Conservation (phyloP, 2,797 vertebrate species). For the Pogoniulus pusillus region DNA sequence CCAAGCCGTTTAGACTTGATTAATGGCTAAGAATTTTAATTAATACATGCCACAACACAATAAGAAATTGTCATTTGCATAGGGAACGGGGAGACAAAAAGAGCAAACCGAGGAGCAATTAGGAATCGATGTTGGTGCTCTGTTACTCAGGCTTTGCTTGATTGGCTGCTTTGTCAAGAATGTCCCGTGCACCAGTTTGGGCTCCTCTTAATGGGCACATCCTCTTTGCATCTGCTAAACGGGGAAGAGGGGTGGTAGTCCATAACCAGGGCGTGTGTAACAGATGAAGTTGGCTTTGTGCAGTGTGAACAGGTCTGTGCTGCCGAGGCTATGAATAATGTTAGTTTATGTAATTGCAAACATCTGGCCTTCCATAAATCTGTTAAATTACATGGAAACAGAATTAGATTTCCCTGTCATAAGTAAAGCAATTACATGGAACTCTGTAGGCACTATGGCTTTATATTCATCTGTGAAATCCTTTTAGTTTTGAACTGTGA, state of each 20-base stretch:
- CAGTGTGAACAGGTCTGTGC: conserved; percentile 74
- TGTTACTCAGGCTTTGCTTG: conserved; percentile 27
- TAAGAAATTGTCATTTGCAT: conserved; percentile 45
- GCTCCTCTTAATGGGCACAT: conserved; percentile 21
- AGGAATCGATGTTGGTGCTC: conserved; percentile 1
- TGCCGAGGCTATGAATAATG: conserved; percentile 78
- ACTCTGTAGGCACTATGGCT: conserved; percentile 66
- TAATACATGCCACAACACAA: conserved; percentile 51
- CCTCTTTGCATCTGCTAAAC: conserved; percentile 57
- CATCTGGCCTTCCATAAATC: conserved; percentile 84
- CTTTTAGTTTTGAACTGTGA: conserved; percentile 48
- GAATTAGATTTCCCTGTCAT: conserved; percentile 76
- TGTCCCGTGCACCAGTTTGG: conserved; percentile 27
- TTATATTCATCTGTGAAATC: conserved; percentile 67
- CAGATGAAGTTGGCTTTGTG: conserved; percentile 75
- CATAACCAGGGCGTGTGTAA: conserved; percentile 58
- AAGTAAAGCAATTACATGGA: conserved; percentile 78
- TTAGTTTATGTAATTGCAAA: conserved; percentile 79
- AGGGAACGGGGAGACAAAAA: conserved; percentile 6
- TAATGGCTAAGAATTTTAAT: conserved; percentile 45
- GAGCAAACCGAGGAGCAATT: neutral
- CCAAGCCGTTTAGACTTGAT: conserved; percentile 43
- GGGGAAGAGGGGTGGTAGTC: conserved; percentile 43
- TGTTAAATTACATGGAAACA: conserved; percentile 78
- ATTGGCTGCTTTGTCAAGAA: conserved; percentile 41